A percentile compares a stretch with the other conserved stretches of the same genome.
These are phyloP conservation scores for Kradibia gibbosae DNA, from an alignment of 1,140 invertebrate species.

Conservation along the genomic window DNA sequence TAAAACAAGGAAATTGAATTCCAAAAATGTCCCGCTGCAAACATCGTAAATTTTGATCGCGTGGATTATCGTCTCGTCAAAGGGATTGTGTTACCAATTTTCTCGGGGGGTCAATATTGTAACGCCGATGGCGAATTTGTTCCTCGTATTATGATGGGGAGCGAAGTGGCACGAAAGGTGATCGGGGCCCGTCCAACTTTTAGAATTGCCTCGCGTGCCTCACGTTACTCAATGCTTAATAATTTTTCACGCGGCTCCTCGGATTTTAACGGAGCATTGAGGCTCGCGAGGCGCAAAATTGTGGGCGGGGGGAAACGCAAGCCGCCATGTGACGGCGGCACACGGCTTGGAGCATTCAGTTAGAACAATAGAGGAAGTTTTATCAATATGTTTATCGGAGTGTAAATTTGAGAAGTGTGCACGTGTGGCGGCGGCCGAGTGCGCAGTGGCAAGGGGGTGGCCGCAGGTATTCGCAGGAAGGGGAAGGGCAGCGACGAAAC, in stretches of 20 bases:
- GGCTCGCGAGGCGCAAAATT: not conserved
- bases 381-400: constrained; percentile 39
- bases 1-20: not conserved
- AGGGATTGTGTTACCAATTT: not conserved
- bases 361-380: constrained; percentile 26
- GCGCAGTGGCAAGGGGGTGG: not conserved
- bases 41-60: not conserved
- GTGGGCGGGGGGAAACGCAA: not conserved
- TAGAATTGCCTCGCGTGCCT: not conserved
- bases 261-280: not conserved
- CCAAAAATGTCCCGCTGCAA: not conserved
- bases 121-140: not conserved
- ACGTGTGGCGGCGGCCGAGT: constrained; percentile 28
- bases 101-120: too few relatives aligned
- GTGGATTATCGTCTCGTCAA: not conserved
- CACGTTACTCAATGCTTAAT: too few relatives aligned
- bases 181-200: not conserved
- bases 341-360: not conserved
- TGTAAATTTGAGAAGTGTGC: constrained; percentile 27
- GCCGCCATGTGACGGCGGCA: not conserved
- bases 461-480: too few relatives aligned
- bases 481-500: not conserved
- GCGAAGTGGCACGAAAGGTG: not conserved
- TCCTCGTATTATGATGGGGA: not conserved
- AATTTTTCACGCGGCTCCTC: not conserved